phyloP scores from a whole-genome alignment of 2,797 vertebrate species.

The Leuciscus waleckii region DNA sequence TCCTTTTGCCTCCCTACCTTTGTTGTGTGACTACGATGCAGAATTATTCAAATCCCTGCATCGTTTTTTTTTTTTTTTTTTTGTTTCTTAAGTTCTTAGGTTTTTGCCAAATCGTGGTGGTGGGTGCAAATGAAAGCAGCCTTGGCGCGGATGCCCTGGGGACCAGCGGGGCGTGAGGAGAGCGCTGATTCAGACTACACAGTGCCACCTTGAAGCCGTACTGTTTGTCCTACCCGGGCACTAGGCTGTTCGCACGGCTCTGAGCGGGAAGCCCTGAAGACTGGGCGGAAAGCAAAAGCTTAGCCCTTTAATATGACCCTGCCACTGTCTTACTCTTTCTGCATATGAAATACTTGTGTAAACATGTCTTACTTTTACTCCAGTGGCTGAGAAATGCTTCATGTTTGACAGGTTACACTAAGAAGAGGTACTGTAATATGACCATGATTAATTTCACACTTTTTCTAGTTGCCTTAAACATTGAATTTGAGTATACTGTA shows the following conservation, averaged over 20 bases:
- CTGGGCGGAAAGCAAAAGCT: conserved; percentile 55
- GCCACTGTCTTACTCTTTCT: conserved; percentile 60
- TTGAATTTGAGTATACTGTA: background rate
- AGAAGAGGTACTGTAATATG: conserved; percentile 24
- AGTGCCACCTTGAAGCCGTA: conserved; percentile 70
- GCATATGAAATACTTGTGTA: conserved; percentile 69
- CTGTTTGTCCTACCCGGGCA: conserved; percentile 62
- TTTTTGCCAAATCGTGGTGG: no score
- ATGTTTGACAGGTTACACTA: conserved; percentile 34
- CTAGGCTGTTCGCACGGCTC: conserved; percentile 52
- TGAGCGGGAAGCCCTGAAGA: conserved; percentile 51
- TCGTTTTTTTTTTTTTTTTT: conserved; percentile 56
- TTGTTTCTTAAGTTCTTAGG: no score
- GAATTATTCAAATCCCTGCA: conserved; percentile 77
- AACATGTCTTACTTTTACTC: conserved; percentile 66
- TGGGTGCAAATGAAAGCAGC: conserved; percentile 68
- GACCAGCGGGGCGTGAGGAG: conserved; percentile 59
- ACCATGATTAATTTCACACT: conserved; percentile 45
- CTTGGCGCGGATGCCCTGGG: conserved; percentile 66
- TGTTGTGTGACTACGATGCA: conserved; percentile 73
- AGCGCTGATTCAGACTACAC: conserved; percentile 62
- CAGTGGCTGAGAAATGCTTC: conserved; percentile 32
- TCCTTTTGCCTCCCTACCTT: conserved; percentile 62
- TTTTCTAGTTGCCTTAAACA: background rate
- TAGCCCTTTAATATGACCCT: conserved; percentile 59